Base-by-base conservation (phyloP, 2,797 vertebrate species). In the Dicrostonyx torquatus region DNA sequence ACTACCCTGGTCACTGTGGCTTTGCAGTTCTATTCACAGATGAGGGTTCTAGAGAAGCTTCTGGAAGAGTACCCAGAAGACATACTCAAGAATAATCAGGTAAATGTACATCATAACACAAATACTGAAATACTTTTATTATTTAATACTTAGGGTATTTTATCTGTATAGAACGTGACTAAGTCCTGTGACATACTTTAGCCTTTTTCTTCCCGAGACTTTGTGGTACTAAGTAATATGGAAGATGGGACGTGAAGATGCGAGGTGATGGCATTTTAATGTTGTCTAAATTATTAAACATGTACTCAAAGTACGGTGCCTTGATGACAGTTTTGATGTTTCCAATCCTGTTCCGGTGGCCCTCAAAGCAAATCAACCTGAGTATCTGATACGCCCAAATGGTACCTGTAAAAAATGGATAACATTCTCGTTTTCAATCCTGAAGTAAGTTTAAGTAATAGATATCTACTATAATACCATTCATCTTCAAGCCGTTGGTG, bases 191-290 rank as follows among this genome's bases (percentile, higher is more conserved):
- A 88, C 90, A 6, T 94, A 96, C 90, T 72, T 96, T 94, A 37
- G 26, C 45, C 70, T 89, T 95, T 82, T 86, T 91, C 1, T 37
- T 80, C 79, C 77, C 95, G 11, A 96, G 88, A 43, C 73, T 60
- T 24, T 82, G 94, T 2, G 93, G 96, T 34, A 4, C 94, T 89
- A 96, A 89, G 20, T 94, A 93, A 72, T 93, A 94, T 2, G 94
- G 68, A 6, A 96, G 0, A 6, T 95, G 96, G 34, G 93, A 77
- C 50, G 1, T 0, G 2, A 96, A 89, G 43, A 95, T 8, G 0
- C 78, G 37, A 77, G 90, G 90, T 18, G 94, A 94, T 29, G 84
- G 78, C 34, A 11, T 91, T 1, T 50, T 68, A 14, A 0, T 0
- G 31, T 2, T 76, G 50, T 91, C 73, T 0, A 20, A 0, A 18